Base-by-base conservation (phyloP, 2,888 invertebrate species). In the Chorisops tibialis region DNA sequence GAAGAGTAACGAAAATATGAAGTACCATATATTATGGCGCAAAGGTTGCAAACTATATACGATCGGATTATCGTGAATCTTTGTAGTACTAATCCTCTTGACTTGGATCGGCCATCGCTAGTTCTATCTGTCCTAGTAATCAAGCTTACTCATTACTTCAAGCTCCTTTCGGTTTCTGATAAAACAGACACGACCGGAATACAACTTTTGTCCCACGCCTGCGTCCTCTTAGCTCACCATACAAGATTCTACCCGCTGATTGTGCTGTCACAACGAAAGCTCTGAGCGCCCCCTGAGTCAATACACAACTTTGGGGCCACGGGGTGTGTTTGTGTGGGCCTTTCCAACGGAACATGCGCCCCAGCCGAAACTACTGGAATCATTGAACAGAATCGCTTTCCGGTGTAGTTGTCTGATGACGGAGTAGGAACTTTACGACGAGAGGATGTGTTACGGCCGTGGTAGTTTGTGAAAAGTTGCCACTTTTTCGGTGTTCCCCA, bases 251-350 rank as follows among this genome's bases (percentile, higher is more conserved):
- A 7, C 9, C 30, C 30, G 30, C 30, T 30, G 5, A 30, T 30
- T 30, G 30, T 54, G 7, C 54, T 43, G 43, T 54, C 35, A 45
- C 18, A 43, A 18, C 5, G 43, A n/a, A 45, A 56, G 56, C 56
- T 56, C 35, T 56, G 35, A 35, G 43, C 56, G 16, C 11, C 30
- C 56, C 43, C 45, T 45, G 18, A 30, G 1, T 35, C 12, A 35
- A 19, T 35, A n/a, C 21, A 3, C 19, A 22, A n/a, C n/a, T n/a
- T 11, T 18, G 19, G 19, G 45, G 4, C 41, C 43, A 45, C 11
- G 43, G 30, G 30, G 14, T 24, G 22, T 41, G 41, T 54, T 19
- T 54, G 22, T 22, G 22, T 9, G 37, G 51, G 18, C 19, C 18
- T 18, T 9, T 30, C 30, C 16, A 43, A 5, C 18, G 56, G 45